A percentile compares a stretch with the other conserved stretches of the same genome.
These are phyloP conservation scores for Selenia dentaria DNA, from an alignment of 2,888 invertebrate genomes.

Conservation along the genomic window DNA sequence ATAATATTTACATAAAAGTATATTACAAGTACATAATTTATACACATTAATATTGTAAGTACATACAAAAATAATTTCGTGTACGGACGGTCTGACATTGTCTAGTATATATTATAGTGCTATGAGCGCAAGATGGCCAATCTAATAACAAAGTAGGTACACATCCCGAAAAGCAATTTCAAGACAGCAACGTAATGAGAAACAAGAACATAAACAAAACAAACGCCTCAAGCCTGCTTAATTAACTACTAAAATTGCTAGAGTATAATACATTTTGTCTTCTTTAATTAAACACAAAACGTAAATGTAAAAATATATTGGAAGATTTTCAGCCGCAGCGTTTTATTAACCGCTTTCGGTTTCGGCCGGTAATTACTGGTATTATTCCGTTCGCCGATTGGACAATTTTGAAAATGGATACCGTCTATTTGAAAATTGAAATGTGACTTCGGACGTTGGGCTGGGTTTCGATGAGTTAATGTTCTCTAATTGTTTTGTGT, in stretches of 20 bases:
- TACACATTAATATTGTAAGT: too few relatives aligned
- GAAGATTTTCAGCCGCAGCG: background rate
- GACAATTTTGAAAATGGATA: conserved; percentile 28
- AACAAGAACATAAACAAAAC: conserved; percentile 18
- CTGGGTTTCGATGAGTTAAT: background rate
- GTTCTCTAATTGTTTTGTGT: background rate
- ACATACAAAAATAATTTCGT: too few relatives aligned
- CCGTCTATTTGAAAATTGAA: conserved; percentile 25
- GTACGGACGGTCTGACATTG: too few relatives aligned
- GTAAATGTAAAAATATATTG: conserved; percentile 20
- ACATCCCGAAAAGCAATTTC: conserved; percentile 16
- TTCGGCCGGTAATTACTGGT: conserved; percentile 33
- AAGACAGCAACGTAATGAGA: conserved; percentile 10
- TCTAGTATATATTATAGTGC: too few relatives aligned
- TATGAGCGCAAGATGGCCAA: conserved; percentile 6
- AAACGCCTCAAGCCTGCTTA: conserved; percentile 5
- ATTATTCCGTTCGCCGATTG: conserved; percentile 35
- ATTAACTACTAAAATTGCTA: conserved; percentile 11
- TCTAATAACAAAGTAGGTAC: conserved; percentile 9
- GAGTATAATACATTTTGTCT: conserved; percentile 25
- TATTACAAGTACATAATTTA: too few relatives aligned
- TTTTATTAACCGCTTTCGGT: conserved; percentile 26
- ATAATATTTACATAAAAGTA: too few relatives aligned
- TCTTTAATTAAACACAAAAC: conserved; percentile 32
- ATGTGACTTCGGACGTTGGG: conserved; percentile 23